Conservation (phyloP, 2,888 invertebrate genomes). For the Leucophenga montana region DNA sequence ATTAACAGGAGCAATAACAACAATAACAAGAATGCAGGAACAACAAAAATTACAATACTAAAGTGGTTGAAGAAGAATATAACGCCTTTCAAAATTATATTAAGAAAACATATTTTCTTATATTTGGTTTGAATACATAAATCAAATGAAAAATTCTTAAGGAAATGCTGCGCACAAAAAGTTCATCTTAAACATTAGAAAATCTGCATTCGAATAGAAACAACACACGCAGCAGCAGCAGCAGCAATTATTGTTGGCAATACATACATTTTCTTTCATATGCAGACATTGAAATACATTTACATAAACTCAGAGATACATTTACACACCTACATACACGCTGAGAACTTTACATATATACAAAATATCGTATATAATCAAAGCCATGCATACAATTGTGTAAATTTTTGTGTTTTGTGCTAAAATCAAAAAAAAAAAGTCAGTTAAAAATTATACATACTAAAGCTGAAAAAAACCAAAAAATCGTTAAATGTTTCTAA, state of each 20-base stretch:
- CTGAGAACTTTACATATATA: background rate
- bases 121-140: constrained; percentile 15
- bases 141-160: constrained; percentile 17
- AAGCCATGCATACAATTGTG: constrained; percentile 9
- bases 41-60: background rate
- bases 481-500: constrained; percentile 2
- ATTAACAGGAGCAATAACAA: background rate
- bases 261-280: too few relatives aligned
- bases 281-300: too few relatives aligned
- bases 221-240: constrained; percentile 19
- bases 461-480: background rate
- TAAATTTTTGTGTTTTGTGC: constrained; percentile 28
- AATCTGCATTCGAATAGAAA: constrained; percentile 19
- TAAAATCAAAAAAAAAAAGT: constrained; percentile 12
- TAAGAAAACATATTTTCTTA: constrained; percentile 13
- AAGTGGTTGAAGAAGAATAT: constrained; percentile 1
- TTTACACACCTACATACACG: constrained; percentile 11
- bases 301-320: background rate
- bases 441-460: constrained; percentile 1
- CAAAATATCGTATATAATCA: background rate
- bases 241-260: background rate
- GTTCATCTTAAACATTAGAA: constrained; percentile 10
- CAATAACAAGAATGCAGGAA: constrained; percentile 24
- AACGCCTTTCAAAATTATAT: constrained; percentile 22
- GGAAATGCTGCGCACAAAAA: constrained; percentile 13